These are phyloP conservation scores for Drosophila ohnishii DNA, from an alignment of 1,140 invertebrate species.

Conservation along the genomic window DNA sequence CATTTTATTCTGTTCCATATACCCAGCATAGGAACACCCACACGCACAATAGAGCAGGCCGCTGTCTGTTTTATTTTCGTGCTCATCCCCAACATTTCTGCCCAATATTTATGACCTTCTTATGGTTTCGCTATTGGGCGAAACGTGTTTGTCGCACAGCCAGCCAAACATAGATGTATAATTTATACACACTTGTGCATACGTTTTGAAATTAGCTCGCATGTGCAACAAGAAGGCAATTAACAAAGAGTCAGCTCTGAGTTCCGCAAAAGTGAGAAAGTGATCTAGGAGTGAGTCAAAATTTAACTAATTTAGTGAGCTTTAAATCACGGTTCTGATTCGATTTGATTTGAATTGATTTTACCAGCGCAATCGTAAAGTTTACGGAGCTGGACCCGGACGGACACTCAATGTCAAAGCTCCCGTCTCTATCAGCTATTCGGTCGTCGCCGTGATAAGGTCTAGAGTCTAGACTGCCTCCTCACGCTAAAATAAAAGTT, in stretches of 20 bases:
- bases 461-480: slow-evolving; percentile 33
- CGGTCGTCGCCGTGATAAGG: slow-evolving; percentile 30
- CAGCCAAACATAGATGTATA: slow-evolving; percentile 20
- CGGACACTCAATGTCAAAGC: slow-evolving; percentile 46
- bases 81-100: slow-evolving; percentile 46
- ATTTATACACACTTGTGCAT: slow-evolving; percentile 22
- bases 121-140: slow-evolving; percentile 67
- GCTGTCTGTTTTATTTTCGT: slow-evolving; percentile 43
- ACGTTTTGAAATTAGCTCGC: slow-evolving; percentile 29
- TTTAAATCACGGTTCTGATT: slow-evolving; percentile 11
- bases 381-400: slow-evolving; percentile 37
- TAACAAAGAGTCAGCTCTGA: not conserved
- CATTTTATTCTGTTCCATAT: slow-evolving; percentile 53
- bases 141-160: slow-evolving; percentile 69
- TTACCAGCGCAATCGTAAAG: not conserved
- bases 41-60: slow-evolving; percentile 8
- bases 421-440: slow-evolving; percentile 40
- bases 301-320: slow-evolving; percentile 10
- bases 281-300: slow-evolving; percentile 1
- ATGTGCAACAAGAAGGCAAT: slow-evolving; percentile 27
- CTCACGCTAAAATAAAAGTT: slow-evolving; percentile 21
- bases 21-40: slow-evolving; percentile 1
- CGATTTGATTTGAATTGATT: slow-evolving; percentile 17
- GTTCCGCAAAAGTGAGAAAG: slow-evolving; percentile 2
- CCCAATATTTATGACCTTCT: slow-evolving; percentile 72